A percentile compares a stretch with the other conserved stretches of the same genome.
These are phyloP conservation scores for Drosophila suboccidentalis DNA, from an alignment of 2,888 invertebrate species.

Conservation along the genomic window DNA sequence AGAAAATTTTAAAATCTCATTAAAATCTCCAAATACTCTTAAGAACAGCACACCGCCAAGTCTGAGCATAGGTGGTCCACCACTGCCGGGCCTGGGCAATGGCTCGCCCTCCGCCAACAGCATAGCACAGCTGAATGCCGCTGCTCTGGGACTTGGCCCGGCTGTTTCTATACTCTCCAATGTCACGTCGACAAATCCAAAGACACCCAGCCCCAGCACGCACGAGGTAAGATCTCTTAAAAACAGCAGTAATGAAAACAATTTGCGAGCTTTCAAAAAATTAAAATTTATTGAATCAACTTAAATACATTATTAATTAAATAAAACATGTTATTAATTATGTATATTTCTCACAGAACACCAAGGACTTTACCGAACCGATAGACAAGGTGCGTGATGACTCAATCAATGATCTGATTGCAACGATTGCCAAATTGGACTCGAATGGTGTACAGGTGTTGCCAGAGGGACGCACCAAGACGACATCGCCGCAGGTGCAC, in stretches of 20 bases:
- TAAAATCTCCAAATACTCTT: slow-evolving; percentile 85
- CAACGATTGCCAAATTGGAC: slow-evolving; percentile 94
- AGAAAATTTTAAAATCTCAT: slow-evolving; percentile 86
- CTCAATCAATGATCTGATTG: slow-evolving; percentile 94
- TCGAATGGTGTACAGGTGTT: slow-evolving; percentile 93
- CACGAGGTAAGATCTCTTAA: slow-evolving; percentile 85
- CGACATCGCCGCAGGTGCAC: slow-evolving; percentile 90
- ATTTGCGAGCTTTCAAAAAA: not conserved
- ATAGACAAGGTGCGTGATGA: slow-evolving; percentile 94
- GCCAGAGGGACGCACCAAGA: slow-evolving; percentile 87
- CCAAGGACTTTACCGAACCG: slow-evolving; percentile 88
- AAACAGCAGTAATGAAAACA: not conserved
- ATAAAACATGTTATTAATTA: not conserved
- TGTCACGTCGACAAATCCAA: slow-evolving; percentile 92
- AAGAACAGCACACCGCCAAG: slow-evolving; percentile 85
- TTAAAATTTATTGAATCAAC: not conserved
- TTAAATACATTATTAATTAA: not conserved
- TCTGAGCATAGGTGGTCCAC: slow-evolving; percentile 53
- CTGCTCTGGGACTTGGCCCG: slow-evolving; percentile 79
- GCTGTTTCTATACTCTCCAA: slow-evolving; percentile 84
- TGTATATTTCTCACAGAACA: slow-evolving; percentile 72
- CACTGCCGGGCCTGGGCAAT: slow-evolving; percentile 56
- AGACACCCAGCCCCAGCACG: slow-evolving; percentile 93
- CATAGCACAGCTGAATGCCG: slow-evolving; percentile 74
- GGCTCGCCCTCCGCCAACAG: slow-evolving; percentile 56